Evolutionary conservation across 2,888 invertebrate species (phyloP), one percentile per base, ranked within the genome.

Genomic region (Acrobasis repandana): DNA sequence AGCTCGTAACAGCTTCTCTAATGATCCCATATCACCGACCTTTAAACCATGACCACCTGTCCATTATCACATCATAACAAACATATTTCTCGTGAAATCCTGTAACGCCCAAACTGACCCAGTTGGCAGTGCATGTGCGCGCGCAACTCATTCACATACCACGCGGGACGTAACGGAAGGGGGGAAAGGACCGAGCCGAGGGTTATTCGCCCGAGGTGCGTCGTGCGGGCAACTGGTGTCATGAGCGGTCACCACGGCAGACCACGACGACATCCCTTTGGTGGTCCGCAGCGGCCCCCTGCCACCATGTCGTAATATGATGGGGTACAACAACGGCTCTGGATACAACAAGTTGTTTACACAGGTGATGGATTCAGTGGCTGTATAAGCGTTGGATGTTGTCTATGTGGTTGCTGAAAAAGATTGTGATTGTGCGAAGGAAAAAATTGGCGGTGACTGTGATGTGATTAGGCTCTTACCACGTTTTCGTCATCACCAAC

Each of bases 341-440:
- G 96, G 96, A 84, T 96, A 96, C 94, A 96, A 96, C 93, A 96
- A 96, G 93, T 94, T 96, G 83, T 96, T 96, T 80, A 95, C 96
- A 65, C 96, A 96, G 96, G 96, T 96, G 84, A 28, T 6, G 28
- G 43, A 43, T 43, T 14, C 43, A 48, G 48, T 48, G 28, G 16
- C 8, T 3, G 18, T 15, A 6, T 48, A 28, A 2, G 48, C 16
- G 16, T 48, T 48, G 0, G 48, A 48, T 48, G 18, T 48, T 48
- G 43, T 43, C 43, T 38, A 11, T 43, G 43, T 43, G 43, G n/a
- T 28, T 28, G 8, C 28, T 28, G 28, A 28, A 6, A 28, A 28
- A 28, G 28, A 28, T 28, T 28, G 28, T 28, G 28, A 28, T 20
- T 20, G 28, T 28, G 28, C 8, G 28, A 6, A 28, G 28, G 28